Base-by-base conservation (phyloP, 2,113 vertebrate species). In the Sphyrna mokarran region DNA sequence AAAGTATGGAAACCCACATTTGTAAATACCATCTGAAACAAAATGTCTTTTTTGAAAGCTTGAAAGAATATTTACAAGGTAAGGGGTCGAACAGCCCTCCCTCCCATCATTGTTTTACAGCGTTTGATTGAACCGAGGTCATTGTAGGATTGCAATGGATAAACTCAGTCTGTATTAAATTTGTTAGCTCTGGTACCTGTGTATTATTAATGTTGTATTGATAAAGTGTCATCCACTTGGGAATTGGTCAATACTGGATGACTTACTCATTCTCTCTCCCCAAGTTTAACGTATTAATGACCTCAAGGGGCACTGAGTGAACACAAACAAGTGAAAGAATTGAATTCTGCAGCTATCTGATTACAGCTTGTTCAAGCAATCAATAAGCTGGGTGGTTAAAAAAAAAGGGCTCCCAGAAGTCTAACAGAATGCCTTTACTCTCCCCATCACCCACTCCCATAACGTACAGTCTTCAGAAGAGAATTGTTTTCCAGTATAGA, bases 241-340 rank as follows among this genome's bases (percentile, higher is more conserved):
- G 94, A 72, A 95, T 95, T 95, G 94, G 72, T 95, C 94, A 95
- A 95, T 95, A 95, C 94, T 95, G 68, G 94, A 95, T 95, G 94
- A 95, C 94, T 95, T 95, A 95, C 94, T 95, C 94, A 76, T 95
- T 95, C 40, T 95, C 94, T 54, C 94, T 95, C 94, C 93, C 94
- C 68, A 72, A 70, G 22, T 76, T 95, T 95, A 95, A 95, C 68
- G 94, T 95, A 95, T 76, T 95, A 72, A 95, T 95, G 94, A 95
- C 94, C 94, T 95, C 94, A 72, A 95, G 69, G 40, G 68, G 94
- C 94, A 95, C 40, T 48, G 69, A 95, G 68, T 54, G 69, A 95
- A 76, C 94, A 95, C 94, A 95, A 95, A 95, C 94, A 95, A 95
- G 94, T 95, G 94, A 95, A 95, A 95, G 94, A 95, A 95, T 95